A percentile compares a stretch with the other conserved stretches of the same genome.
Evolutionary conservation across 2,113 vertebrate species (phyloP).

Genomic region (Pantherophis guttatus): DNA sequence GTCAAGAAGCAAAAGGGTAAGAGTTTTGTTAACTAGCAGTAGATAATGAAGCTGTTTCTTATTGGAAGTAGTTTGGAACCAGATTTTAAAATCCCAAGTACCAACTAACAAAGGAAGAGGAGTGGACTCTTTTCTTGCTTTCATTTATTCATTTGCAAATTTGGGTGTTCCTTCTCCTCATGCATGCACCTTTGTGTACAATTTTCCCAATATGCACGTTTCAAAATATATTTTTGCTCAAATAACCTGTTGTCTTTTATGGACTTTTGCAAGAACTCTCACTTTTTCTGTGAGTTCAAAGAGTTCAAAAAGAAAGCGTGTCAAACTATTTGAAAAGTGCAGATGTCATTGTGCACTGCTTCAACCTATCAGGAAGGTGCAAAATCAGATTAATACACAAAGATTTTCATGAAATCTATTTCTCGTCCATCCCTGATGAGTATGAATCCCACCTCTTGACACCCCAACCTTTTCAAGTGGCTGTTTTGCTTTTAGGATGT

Average conservation of each 20-base stretch:
- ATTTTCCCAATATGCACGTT: background rate
- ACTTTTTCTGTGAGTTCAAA: background rate
- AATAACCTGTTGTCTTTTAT: background rate
- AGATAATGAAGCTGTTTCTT: background rate
- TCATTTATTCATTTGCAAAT: background rate
- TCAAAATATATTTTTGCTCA: background rate
- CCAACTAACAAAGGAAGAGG: background rate
- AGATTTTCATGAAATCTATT: background rate
- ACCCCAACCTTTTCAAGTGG: background rate
- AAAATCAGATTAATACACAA: background rate
- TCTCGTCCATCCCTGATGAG: background rate
- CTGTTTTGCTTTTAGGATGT: background rate
- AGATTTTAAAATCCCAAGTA: background rate
- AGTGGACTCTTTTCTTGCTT: background rate
- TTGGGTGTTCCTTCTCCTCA: background rate
- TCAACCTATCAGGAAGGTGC: background rate
- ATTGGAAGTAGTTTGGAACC: background rate
- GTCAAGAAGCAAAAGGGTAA: background rate
- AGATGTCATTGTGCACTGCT: background rate
- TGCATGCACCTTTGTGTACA: background rate
- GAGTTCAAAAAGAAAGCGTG: background rate
- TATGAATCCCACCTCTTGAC: background rate
- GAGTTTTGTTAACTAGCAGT: background rate
- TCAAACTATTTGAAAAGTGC: background rate
- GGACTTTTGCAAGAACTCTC: background rate